Base-by-base conservation (phyloP, 1,140 invertebrate genomes). In the Leptoteleia sp. region DNA sequence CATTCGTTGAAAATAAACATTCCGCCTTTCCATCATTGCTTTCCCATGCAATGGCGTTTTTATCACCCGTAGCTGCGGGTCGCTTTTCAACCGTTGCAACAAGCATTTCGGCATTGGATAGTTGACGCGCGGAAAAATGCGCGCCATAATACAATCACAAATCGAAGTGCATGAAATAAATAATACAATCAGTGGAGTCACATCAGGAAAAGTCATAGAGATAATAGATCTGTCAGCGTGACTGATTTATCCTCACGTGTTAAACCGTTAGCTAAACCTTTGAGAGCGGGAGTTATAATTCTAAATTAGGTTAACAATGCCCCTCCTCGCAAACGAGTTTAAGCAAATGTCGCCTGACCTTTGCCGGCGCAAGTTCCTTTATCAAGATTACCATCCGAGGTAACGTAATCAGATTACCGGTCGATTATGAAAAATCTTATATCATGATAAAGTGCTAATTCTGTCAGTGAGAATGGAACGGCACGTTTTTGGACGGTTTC, bases 401-500 rank as follows among this genome's bases (percentile, higher is more conserved):
- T 25, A 25, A 22, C 16, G 35, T 61, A 71, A 71, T 71, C 67
- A 61, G 67, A 71, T 68, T 68, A 68, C 2, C 4, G 25, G 29
- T 38, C 33, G 52, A 42, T 48, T 38, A 1, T 25, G 7, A 43
- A 54, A 57, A 57, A 33, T 37, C 19, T 35, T 35, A 31, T 57
- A 67, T 42, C 38, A 76, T 82, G 83, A 67, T 67, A 45, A 54
- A 67, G 13, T 65, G 38, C 11, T 9, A 31, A 25, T 68, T 52
- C 76, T 79, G 82, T 82, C 19, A 15, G 16, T 15, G 8, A 31
- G 4, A 11, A n/a, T 8, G 7, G 8, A 1, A 22, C 0, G 11
- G 22, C 1, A 19, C 0, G 75, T 79, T 82, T 84, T 80, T 83
- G 65, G n/a, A n/a, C n/a, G n/a, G n/a, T n/a, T n/a, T n/a, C n/a